These are phyloP conservation scores for Lasioglossum marginatum DNA, from an alignment of 2,888 invertebrate genomes.

Conservation along the genomic window DNA sequence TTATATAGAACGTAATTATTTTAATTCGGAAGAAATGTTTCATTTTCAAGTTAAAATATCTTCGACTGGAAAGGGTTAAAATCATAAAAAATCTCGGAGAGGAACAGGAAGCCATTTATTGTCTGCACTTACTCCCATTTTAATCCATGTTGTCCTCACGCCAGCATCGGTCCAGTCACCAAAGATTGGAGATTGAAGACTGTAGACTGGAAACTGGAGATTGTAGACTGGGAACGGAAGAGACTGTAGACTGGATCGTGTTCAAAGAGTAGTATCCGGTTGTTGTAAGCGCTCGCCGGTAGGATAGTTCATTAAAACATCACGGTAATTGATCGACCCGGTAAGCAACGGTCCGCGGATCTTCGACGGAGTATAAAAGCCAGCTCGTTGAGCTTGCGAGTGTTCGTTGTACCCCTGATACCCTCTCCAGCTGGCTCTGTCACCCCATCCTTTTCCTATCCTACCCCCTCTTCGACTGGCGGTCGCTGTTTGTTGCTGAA, in stretches of 20 bases:
- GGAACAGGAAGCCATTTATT: neutral
- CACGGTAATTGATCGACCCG: conserved; percentile 37
- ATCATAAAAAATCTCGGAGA: too few relatives aligned
- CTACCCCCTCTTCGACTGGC: neutral
- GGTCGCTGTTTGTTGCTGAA: conserved; percentile 2
- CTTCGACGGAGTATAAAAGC: neutral
- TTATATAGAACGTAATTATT: too few relatives aligned
- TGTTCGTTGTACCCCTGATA: neutral
- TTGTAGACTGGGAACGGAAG: neutral
- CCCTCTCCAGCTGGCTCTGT: neutral
- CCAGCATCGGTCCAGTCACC: neutral
- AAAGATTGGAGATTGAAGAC: neutral
- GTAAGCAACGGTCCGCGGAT: neutral
- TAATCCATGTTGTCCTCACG: neutral
- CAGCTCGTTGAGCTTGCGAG: neutral
- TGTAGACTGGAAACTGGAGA: too few relatives aligned
- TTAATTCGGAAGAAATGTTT: too few relatives aligned
- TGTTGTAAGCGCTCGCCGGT: neutral
- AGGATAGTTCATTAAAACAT: conserved; percentile 33
- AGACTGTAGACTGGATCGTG: neutral
- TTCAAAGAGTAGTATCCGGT: neutral
- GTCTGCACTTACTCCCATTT: neutral
- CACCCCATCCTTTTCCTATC: neutral
- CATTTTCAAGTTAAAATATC: too few relatives aligned
- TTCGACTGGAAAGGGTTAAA: too few relatives aligned